Percentiles rank a stretch among this genome's conserved stretches.
Evolutionary conservation across 2,113 vertebrate genomes (phyloP).

Genomic region (Acrocephalus arundinaceus): DNA sequence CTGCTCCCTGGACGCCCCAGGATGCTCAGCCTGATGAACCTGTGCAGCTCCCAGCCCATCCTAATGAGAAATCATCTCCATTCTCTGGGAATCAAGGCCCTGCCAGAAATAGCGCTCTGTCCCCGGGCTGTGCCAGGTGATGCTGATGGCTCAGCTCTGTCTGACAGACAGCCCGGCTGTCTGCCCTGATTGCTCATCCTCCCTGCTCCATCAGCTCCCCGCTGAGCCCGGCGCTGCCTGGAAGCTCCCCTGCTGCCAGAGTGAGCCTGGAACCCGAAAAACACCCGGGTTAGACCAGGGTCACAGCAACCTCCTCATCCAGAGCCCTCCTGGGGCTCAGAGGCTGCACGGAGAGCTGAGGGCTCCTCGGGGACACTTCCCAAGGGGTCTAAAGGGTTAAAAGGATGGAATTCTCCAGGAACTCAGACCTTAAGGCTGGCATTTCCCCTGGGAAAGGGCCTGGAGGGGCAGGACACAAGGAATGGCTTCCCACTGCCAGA

Average conservation of each 20-base stretch:
- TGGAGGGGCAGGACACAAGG: not conserved
- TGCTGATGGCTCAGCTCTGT: not conserved
- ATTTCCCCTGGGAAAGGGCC: not conserved
- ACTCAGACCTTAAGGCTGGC: not conserved
- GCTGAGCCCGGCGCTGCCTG: not conserved
- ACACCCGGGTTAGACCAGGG: fast-evolving
- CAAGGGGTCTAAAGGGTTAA: not conserved
- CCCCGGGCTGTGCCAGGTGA: not conserved
- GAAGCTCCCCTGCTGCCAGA: not conserved
- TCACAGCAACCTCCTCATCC: fast-evolving
- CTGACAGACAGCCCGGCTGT: not conserved
- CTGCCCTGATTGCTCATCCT: conserved; percentile 23
- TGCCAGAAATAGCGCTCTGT: not conserved
- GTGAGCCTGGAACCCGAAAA: not conserved
- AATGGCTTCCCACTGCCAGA: not conserved
- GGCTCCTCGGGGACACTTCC: fast-evolving
- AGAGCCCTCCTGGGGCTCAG: not conserved
- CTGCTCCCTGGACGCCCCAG: not conserved
- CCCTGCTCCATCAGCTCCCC: conserved; percentile 16
- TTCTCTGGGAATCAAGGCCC: not conserved
- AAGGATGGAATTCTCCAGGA: not conserved
- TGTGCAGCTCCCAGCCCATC: not conserved
- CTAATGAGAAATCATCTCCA: not conserved
- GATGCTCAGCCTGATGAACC: not conserved
- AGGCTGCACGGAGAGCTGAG: fast-evolving